Base-by-base conservation (phyloP, 2,797 vertebrate genomes). In the Eleutherodactylus coqui region DNA sequence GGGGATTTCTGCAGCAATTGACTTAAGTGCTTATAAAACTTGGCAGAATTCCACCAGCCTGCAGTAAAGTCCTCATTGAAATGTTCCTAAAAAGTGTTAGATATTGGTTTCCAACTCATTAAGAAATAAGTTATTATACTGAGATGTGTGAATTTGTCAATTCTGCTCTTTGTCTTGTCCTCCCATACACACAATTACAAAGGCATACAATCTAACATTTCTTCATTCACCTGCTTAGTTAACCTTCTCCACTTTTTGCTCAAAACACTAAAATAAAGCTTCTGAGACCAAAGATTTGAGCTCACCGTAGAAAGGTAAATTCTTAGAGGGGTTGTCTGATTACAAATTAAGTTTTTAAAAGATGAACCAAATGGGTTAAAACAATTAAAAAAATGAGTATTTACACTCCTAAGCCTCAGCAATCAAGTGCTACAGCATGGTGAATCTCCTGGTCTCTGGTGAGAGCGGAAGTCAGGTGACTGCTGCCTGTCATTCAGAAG, bases 1-100 rank as follows among this genome's bases (percentile, higher is more conserved):
- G 13, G 85, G 79, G 85, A 86, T 82, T 86, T 82, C 72, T 86
- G 85, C 70, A 82, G 85, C 85, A 86, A 86, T 86, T 86, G 85
- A 86, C 85, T 86, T 86, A 82, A 86, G 85, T 86, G 85, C 79
- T 81, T 76, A 60, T 81, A 86, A 82, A 80, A 53, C 70, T 67
- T 86, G 85, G 79, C 85, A 82, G 85, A 82, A 29, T 76, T 86
- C 85, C 85, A 86, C 75, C 79, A 51, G 70, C 69, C 53, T 73
- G 79, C 79, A 82, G 58, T 76, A 55, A 38, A 76, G 47, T 76
- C 45, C 34, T 77, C 34, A 86, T 69, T 55, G 85, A 76, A 86
- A 82, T 82, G 60, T 81, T 80, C 69, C 84, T 86, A 49, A 86
- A 84, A 73, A 86, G 78, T 86, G 79, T 76, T 86, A 82, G 58